Evolutionary conservation across 2,113 vertebrate genomes (phyloP).

Genomic region (Chaetura pelagica): DNA sequence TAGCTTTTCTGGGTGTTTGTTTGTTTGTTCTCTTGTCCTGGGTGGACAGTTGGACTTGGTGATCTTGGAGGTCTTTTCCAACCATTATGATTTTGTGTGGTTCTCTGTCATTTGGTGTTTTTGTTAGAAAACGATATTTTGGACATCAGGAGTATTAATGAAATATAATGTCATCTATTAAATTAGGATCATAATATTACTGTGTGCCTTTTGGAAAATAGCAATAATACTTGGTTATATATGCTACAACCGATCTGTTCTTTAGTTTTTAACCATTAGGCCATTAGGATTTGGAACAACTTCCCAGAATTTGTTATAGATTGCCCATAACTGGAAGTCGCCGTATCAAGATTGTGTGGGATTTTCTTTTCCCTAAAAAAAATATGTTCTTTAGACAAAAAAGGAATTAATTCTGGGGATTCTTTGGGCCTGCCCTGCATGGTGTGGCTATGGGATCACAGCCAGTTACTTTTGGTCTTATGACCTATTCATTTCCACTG

Average conservation of each 20-base stretch:
- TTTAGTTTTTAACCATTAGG: not conserved
- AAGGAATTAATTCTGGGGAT: not conserved
- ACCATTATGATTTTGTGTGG: no score
- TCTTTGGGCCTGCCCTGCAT: not conserved
- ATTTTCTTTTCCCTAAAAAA: not conserved
- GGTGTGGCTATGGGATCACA: not conserved
- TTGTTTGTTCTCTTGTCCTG: no score
- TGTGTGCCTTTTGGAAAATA: not conserved
- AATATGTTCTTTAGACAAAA: not conserved
- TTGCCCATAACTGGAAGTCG: not conserved
- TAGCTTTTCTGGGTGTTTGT: no score
- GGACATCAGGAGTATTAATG: not conserved
- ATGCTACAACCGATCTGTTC: not conserved
- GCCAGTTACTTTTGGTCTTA: not conserved
- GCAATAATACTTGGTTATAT: not conserved
- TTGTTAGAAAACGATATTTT: not conserved
- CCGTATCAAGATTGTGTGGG: fast-evolving
- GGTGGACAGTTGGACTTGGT: no score
- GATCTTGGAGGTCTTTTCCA: no score
- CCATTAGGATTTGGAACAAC: not conserved
- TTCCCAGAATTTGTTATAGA: not conserved
- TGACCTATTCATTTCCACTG: not conserved
- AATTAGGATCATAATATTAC: not conserved
- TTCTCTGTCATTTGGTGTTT: not conserved
- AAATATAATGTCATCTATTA: not conserved